Percentiles rank a stretch among this genome's conserved stretches.
These are phyloP conservation scores for Bicyclus anynana DNA, from an alignment of 1,140 invertebrate genomes.

Conservation along the genomic window DNA sequence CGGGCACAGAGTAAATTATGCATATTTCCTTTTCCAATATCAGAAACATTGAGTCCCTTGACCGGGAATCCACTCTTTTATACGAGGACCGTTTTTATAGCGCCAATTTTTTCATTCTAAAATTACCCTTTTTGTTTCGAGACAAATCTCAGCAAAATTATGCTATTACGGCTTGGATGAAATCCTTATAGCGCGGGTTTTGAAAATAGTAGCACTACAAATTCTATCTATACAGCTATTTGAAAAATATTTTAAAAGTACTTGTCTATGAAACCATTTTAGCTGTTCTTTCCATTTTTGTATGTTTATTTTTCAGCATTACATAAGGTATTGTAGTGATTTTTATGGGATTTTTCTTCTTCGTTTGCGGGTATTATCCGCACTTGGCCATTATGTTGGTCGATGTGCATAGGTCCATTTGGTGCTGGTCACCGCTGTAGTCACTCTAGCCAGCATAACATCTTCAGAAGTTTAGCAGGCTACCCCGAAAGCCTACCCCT, in stretches of 20 bases:
- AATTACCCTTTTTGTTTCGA: constrained; percentile 23
- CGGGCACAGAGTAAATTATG: constrained; percentile 24
- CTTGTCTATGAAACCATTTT: too few species aligned
- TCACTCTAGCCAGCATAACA: too few species aligned
- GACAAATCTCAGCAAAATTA: constrained; percentile 21
- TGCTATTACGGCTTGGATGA: constrained; percentile 15
- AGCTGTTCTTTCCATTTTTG: too few species aligned
- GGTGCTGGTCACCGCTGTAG: too few species aligned
- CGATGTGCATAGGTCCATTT: too few species aligned
- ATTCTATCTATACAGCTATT: not conserved
- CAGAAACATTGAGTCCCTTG: constrained; percentile 29
- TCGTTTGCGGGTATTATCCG: too few species aligned
- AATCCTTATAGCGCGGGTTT: constrained; percentile 5
- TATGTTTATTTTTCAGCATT: too few species aligned
- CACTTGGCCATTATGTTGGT: too few species aligned
- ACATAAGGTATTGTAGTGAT: too few species aligned
- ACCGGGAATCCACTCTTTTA: constrained; percentile 20
- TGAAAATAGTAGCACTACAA: not conserved
- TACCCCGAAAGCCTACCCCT: too few species aligned
- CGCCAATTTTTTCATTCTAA: constrained; percentile 16
- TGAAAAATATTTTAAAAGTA: not conserved
- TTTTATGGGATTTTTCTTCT: too few species aligned
- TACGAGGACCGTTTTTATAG: constrained; percentile 16
- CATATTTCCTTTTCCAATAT: constrained; percentile 30
- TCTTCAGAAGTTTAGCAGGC: too few species aligned